Base-by-base conservation (phyloP, 2,888 invertebrate species). In the Agonopterix subpropinquella region DNA sequence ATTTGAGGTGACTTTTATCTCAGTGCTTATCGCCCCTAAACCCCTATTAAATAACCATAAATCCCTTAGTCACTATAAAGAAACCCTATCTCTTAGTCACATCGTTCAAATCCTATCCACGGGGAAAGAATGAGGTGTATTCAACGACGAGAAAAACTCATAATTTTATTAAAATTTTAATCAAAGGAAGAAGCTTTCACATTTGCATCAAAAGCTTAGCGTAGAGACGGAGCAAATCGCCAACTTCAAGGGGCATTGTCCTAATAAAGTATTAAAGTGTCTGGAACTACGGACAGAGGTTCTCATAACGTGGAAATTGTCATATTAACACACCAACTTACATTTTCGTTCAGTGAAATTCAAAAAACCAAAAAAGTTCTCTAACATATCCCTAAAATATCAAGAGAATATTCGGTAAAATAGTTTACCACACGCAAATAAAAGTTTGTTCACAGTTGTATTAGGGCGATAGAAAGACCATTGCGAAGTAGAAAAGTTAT, bases 201-300 rank as follows among this genome's bases (percentile, higher is more conserved):
- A 15, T 43, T 43, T 43, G 18, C 28, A 18, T 10, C 10, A 43
- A 10, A 43, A 18, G 43, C 18, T 7, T 43, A 43, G 8, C 47
- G 46, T 41, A 35, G 11, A 8, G 47, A 28, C 36, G 42, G 36
- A 3, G 18, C 36, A 45, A 36, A 48, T 41, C 47, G 45, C 28
- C 41, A 1, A 15, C 54, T 46, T 28, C 54, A 28, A 56, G 59
- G 68, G 61, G 61, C 56, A 61, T 58, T 62, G 61, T 59, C 57
- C 59, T 58, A 57, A 65, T 68, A 65, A 62, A 62, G 28, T 59
- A 56, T 64, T 61, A 58, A 56, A 57, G 61, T 61, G 57, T 56
- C 56, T 56, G 50, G 44, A n/a, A 48, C 39, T 45, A 43, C 46
- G 48, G 47, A 45, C 46, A 39, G 41, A 43, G 51, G 44, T 50